Evolutionary conservation across 2,797 vertebrate genomes (phyloP), one percentile per base, ranked within the genome.

Genomic region (Borostomias antarcticus): DNA sequence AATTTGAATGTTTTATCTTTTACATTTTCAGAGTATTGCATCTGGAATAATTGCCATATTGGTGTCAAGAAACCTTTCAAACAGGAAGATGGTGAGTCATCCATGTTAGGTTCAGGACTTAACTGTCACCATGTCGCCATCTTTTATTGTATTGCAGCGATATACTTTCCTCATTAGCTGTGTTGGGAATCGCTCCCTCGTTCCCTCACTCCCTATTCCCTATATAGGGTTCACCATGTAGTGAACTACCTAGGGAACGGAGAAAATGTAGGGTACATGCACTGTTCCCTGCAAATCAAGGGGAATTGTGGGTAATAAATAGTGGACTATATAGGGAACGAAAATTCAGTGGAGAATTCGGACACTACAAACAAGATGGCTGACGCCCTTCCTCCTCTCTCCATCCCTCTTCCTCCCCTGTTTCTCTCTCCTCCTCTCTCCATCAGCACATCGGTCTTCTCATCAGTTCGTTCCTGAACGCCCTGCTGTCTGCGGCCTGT

Each of bases 31-130:
- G 96, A 98, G 95, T 82, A 92, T 97, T 73, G 80, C 88, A 28
- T 84, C 87, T 70, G 96, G 96, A 65, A 96, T 98, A 48, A 89
- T 93, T 73, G 93, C 95, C 43, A 96, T 98, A 71, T 76, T 97
- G 86, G 89, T 93, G 37, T 97, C 96, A 35, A 93, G 91, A 81
- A 96, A 97, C 81, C 89, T 94, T 21, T 71, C 80, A 5, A 76
- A 58, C 2, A 21, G 77, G 1, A 88, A 79, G 57, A 83, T 96
- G 89, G 95, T 97, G 90, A 93, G 91, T 84, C 45, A 1, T 35
- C 10, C 5, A 47, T 66, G 57, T 45, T n/a, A n/a, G n/a, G n/a
- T n/a, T n/a, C n/a, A n/a, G n/a, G n/a, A n/a, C n/a, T n/a, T n/a
- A n/a, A n/a, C n/a, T 17, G 40, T 45, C 13, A 40, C 17, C 13